phyloP scores from a whole-genome alignment of 2,113 vertebrate species.

The Ammospiza caudacuta region DNA sequence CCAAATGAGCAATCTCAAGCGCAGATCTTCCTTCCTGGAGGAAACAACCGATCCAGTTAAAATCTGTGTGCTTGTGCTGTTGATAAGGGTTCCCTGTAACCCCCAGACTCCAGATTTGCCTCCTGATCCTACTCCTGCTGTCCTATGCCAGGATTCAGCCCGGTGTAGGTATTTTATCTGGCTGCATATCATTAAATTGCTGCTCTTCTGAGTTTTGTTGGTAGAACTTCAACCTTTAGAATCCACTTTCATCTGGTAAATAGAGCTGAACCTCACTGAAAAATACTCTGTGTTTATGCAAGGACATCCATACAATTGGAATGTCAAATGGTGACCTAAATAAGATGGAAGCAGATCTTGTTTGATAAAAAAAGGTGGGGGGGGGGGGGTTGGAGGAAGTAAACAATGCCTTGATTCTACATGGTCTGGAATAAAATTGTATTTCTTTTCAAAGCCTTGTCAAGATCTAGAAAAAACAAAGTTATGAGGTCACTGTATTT shows the following conservation, averaged over 20 bases:
- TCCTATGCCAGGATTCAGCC: background rate
- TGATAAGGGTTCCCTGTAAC: background rate
- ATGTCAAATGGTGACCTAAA: background rate
- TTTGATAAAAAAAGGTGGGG: background rate
- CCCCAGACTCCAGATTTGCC: background rate
- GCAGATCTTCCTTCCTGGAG: background rate
- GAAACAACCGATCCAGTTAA: background rate
- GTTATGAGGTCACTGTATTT: background rate
- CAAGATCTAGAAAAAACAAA: background rate
- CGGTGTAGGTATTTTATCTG: background rate
- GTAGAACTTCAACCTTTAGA: background rate
- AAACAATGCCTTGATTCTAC: background rate
- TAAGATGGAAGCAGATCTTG: background rate
- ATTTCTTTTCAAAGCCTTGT: background rate
- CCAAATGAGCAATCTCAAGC: background rate
- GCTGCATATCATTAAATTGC: background rate
- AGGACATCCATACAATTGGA: background rate
- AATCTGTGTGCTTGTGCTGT: background rate
- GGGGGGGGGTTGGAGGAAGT: fast-evolving
- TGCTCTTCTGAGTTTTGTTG: background rate
- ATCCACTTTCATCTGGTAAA: background rate
- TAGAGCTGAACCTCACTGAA: background rate
- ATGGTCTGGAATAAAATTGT: background rate
- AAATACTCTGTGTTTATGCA: background rate
- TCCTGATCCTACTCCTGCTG: background rate